Percentiles rank a stretch among this genome's conserved stretches.
Conservation (phyloP, 2,888 invertebrate genomes). For the Kuschelorhynchus macadamiae region DNA sequence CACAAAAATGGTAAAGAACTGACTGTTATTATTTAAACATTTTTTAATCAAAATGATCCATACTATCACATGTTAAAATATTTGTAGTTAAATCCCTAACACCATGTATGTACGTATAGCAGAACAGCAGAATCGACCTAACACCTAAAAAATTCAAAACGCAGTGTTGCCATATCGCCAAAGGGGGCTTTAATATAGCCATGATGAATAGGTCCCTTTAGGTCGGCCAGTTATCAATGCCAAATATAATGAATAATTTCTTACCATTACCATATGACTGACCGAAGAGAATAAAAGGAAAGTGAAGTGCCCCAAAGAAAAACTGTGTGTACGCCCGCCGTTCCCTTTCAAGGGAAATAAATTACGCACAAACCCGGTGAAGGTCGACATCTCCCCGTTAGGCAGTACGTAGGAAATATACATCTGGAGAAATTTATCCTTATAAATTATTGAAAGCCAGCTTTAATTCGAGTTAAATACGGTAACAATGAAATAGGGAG, state of each 20-base stretch:
- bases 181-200: constrained; percentile 2
- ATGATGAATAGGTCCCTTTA: constrained; percentile 22
- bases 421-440: constrained; percentile 54
- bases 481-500: no score
- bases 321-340: constrained; percentile 44
- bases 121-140: no score
- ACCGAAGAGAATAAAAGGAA: constrained; percentile 37
- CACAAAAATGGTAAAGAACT: no score
- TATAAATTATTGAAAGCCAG: constrained; percentile 55
- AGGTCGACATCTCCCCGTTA: constrained; percentile 38
- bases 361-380: constrained; percentile 47
- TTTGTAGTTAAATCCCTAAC: no score
- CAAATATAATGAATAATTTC: constrained; percentile 48
- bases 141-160: no score
- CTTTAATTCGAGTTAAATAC: constrained; percentile 23
- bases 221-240: constrained; percentile 39
- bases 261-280: constrained; percentile 48
- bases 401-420: constrained; percentile 49
- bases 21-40: no score
- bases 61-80: no score
- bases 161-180: no score
- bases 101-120: no score
- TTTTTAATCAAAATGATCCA: no score
- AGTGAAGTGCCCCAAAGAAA: constrained; percentile 46
- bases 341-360: constrained; percentile 52